Evolutionary conservation across 2,888 invertebrate genomes (phyloP).

Genomic region (Phalera bucephala): DNA sequence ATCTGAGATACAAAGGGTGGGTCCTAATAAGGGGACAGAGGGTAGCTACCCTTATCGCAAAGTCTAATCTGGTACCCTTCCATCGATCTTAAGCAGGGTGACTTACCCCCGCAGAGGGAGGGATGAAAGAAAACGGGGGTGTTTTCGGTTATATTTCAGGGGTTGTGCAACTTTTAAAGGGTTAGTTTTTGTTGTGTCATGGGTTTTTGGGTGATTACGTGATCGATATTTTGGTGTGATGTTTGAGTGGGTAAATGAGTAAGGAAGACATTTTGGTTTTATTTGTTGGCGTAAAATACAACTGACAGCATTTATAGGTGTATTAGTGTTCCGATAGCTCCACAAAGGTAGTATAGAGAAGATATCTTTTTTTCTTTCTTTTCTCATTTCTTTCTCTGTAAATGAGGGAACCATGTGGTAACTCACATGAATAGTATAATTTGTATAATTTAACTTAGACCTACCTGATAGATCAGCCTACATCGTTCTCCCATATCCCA

Average conservation of each 20-base stretch:
- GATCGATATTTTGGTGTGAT: constrained; percentile 23
- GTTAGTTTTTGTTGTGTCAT: constrained; percentile 73
- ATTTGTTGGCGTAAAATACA: too few species aligned
- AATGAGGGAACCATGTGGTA: too few species aligned
- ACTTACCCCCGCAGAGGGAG: constrained; percentile 68
- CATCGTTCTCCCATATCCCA: too few species aligned
- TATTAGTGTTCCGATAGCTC: too few species aligned
- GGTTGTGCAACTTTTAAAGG: constrained; percentile 59
- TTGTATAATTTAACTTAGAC: too few species aligned
- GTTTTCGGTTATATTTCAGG: constrained; percentile 54
- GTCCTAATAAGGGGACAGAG: constrained; percentile 64
- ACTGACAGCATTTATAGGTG: too few species aligned
- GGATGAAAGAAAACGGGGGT: constrained; percentile 77
- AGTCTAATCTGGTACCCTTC: constrained; percentile 74
- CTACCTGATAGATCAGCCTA: too few species aligned
- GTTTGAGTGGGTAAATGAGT: background rate
- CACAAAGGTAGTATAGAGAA: too few species aligned
- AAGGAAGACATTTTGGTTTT: constrained; percentile 4
- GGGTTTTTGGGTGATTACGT: constrained; percentile 29
- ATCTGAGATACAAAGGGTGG: constrained; percentile 76
- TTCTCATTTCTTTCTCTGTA: too few species aligned
- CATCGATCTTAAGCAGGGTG: constrained; percentile 82
- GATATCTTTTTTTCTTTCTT: background rate
- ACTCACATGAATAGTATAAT: too few species aligned
- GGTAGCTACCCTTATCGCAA: constrained; percentile 74